Evolutionary conservation across 2,888 invertebrate genomes (phyloP).

Genomic region (Drosophila sordidula): DNA sequence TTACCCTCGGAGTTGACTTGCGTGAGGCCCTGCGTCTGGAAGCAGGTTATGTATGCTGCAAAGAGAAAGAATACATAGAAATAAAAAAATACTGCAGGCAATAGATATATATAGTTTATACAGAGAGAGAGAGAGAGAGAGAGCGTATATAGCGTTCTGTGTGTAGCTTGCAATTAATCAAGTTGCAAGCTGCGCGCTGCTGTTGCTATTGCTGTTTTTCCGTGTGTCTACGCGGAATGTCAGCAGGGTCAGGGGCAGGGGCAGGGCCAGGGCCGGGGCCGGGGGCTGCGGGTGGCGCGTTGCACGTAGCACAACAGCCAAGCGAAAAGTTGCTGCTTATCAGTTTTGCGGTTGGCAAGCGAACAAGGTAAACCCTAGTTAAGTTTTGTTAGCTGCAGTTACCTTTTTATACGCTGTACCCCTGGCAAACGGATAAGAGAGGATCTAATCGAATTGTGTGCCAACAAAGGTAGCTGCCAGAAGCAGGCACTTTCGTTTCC

Average conservation of each 20-base stretch:
- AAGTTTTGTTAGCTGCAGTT: conserved; percentile 52
- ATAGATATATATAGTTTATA: conserved; percentile 23
- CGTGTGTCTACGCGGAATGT: conserved; percentile 27
- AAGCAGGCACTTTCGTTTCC: too few species aligned
- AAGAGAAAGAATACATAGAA: conserved; percentile 35
- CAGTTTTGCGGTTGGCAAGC: conserved; percentile 60
- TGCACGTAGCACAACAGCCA: conserved; percentile 34
- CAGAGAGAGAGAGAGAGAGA: not conserved
- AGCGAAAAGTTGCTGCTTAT: conserved; percentile 58
- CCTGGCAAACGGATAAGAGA: not conserved
- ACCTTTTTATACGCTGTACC: conserved; percentile 3
- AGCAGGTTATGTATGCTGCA: conserved; percentile 81
- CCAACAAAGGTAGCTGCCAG: too few species aligned
- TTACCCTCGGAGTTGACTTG: conserved; percentile 84
- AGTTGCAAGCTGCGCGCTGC: conserved; percentile 42
- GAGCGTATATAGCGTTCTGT: conserved; percentile 11
- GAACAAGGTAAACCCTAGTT: conserved; percentile 52
- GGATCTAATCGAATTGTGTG: not conserved
- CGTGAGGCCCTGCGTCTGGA: conserved; percentile 76
- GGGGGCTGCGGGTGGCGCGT: not conserved
- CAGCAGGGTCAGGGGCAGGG: conserved; percentile 31
- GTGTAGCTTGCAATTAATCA: conserved; percentile 77
- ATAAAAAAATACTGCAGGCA: conserved; percentile 39
- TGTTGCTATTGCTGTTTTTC: conserved; percentile 24
- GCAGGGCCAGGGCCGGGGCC: not conserved